Evolutionary conservation across 64 coral and sea anemone genomes (phyloP), one percentile per base, ranked within the genome.

Genomic region (Montipora capricornis): DNA sequence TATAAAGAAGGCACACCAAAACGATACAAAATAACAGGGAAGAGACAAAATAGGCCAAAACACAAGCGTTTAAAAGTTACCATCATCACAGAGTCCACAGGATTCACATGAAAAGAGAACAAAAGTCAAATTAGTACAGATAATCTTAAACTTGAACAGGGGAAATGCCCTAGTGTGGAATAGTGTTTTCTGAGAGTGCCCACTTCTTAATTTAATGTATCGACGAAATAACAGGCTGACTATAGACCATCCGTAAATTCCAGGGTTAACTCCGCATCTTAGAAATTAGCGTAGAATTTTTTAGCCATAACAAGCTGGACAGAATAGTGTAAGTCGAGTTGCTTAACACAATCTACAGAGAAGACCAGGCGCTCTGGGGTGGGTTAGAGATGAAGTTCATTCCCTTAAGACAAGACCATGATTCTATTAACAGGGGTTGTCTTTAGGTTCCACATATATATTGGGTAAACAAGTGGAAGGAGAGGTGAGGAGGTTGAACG

Each of bases 21-120:
- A 89, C 57, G 61, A 76, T 51, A 89, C 44, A 61, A 9, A 64
- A 45, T 52, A 29, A 5, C 1, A 53, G 15, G 22, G 37, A 47
- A 89, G 47, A 77, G 24, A 76, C 24, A 61, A 58, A 4, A 59
- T 20, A 61, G 50, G 20, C 6, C 19, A 47, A 62, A 77, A 9
- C 16, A 76, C 16, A 76, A 58, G 44, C 24, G 58, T 19, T 84
- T 64, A 47, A 49, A 79, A 77, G 29, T 89, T 89, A 89, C 87
- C 87, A 89, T 44, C 87, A 78, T 45, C 87, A 79, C 49, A 89
- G 87, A 77, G 73, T 89, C 87, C 87, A 89, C 76, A 77, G 73
- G 37, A 22, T 44, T 89, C 87, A 89, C 87, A 76, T 77, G 87
- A 76, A 89, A 89, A 71, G 77, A 77, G 74, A 89, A 89, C 24